phyloP scores from a whole-genome alignment of 2,113 vertebrate genomes.

The Myrmecophaga tridactyla region DNA sequence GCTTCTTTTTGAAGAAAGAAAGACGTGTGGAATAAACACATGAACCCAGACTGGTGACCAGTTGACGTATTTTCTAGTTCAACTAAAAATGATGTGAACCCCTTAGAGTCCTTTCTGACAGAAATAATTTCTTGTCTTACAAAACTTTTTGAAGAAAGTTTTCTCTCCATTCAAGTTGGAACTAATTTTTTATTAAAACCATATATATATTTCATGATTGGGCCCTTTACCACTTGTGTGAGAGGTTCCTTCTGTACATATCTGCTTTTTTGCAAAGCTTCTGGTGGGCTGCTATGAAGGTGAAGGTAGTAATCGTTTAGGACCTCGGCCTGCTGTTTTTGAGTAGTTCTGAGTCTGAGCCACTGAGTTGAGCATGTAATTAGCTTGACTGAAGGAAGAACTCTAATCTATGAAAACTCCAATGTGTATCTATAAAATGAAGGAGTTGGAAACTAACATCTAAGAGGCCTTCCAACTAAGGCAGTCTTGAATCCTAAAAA shows the following conservation, averaged over 20 bases:
- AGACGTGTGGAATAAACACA: constrained; percentile 5
- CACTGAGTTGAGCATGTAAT: constrained; percentile 51
- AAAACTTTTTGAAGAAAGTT: neutral
- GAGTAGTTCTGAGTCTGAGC: constrained; percentile 52
- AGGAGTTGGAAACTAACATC: neutral
- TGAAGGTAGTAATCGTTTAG: constrained; percentile 46
- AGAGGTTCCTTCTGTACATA: neutral
- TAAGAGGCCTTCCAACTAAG: neutral
- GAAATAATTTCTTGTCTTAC: neutral
- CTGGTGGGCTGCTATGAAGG: neutral
- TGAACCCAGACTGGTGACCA: neutral
- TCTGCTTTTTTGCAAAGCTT: neutral
- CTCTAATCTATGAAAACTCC: constrained; percentile 54
- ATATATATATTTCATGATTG: neutral
- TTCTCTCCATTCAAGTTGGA: no score
- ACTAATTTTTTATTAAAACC: neutral
- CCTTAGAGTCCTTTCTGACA: neutral
- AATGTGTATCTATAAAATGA: neutral
- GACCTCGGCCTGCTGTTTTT: neutral
- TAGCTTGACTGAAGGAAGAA: constrained; percentile 52
- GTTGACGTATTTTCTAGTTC: neutral
- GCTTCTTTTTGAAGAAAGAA: neutral
- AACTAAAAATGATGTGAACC: constrained; percentile 31
- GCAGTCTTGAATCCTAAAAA: neutral
- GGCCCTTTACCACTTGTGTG: neutral